phyloP scores from a whole-genome alignment of 1,140 invertebrate genomes.

The Drosophila mauritiana region DNA sequence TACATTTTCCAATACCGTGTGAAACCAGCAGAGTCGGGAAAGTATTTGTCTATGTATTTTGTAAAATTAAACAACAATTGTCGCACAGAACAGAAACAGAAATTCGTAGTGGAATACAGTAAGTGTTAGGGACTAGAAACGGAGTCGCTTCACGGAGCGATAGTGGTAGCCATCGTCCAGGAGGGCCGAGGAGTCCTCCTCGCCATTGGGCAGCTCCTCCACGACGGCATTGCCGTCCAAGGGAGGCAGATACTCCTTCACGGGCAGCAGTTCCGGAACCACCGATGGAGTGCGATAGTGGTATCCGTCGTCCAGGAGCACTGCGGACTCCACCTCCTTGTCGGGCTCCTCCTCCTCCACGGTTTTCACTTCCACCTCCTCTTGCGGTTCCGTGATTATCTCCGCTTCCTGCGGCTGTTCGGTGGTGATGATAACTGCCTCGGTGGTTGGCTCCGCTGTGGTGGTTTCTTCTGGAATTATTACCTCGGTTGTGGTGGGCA shows the following conservation, averaged over 20 bases:
- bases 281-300: constrained; percentile 58
- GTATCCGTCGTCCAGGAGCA: constrained; percentile 62
- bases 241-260: constrained; percentile 63
- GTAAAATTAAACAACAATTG: constrained; percentile 73
- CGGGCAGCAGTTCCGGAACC: constrained; percentile 53
- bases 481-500: constrained; percentile 25
- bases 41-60: constrained; percentile 49
- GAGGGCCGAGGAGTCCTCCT: constrained; percentile 58
- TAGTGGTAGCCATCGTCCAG: constrained; percentile 79
- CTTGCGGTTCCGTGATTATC: constrained; percentile 28
- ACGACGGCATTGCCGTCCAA: constrained; percentile 59
- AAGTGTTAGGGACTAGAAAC: constrained; percentile 27
- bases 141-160: constrained; percentile 61
- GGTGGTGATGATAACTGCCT: constrained; percentile 14
- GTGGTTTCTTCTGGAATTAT: constrained; percentile 42
- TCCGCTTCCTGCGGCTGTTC: constrained; percentile 32
- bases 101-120: constrained; percentile 42
- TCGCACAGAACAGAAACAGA: constrained; percentile 59
- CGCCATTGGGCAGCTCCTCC: constrained; percentile 50
- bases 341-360: constrained; percentile 49
- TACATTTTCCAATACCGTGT: constrained; percentile 6
- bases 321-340: constrained; percentile 46
- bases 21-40: constrained; percentile 15
- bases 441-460: constrained; percentile 43
- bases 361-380: constrained; percentile 29